These are phyloP conservation scores for Philaenus spumarius DNA, from an alignment of 1,140 invertebrate genomes.

Conservation along the genomic window DNA sequence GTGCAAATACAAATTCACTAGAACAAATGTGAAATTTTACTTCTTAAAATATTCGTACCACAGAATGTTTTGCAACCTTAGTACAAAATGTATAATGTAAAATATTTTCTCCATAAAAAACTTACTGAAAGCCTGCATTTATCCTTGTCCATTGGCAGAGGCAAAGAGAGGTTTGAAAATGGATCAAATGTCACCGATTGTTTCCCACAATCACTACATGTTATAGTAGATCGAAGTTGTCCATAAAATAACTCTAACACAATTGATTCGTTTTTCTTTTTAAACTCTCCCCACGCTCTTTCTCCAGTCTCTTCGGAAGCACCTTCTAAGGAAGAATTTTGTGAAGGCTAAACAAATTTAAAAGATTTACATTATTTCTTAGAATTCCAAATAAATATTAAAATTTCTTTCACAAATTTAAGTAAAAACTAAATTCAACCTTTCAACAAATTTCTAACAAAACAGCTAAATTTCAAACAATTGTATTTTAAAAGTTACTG, in stretches of 20 bases:
- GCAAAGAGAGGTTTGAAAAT: conserved; percentile 82
- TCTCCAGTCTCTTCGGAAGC: conserved; percentile 47
- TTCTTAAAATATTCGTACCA: too few relatives aligned
- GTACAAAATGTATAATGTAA: too few relatives aligned
- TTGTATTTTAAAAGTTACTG: too few relatives aligned
- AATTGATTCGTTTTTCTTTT: conserved; percentile 64
- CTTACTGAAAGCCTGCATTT: conserved; percentile 26
- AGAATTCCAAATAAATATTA: neutral
- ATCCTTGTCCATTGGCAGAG: conserved; percentile 53
- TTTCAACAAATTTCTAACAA: too few relatives aligned
- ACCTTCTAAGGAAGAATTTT: conserved; percentile 27
- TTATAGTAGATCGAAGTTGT: conserved; percentile 76
- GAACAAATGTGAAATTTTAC: too few relatives aligned
- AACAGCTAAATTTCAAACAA: too few relatives aligned
- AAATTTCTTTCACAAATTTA: neutral
- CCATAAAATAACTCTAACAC: conserved; percentile 82
- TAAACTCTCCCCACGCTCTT: conserved; percentile 69
- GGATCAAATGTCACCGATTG: conserved; percentile 81
- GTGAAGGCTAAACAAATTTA: conserved; percentile 23
- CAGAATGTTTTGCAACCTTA: too few relatives aligned
- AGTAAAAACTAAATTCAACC: too few relatives aligned
- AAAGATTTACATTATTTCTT: neutral
- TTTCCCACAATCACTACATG: conserved; percentile 65
- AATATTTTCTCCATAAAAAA: too few relatives aligned
- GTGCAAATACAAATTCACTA: too few relatives aligned